Evolutionary conservation across 2,888 invertebrate genomes (phyloP), one percentile per base, ranked within the genome.

Genomic region (Drosophila lutescens): DNA sequence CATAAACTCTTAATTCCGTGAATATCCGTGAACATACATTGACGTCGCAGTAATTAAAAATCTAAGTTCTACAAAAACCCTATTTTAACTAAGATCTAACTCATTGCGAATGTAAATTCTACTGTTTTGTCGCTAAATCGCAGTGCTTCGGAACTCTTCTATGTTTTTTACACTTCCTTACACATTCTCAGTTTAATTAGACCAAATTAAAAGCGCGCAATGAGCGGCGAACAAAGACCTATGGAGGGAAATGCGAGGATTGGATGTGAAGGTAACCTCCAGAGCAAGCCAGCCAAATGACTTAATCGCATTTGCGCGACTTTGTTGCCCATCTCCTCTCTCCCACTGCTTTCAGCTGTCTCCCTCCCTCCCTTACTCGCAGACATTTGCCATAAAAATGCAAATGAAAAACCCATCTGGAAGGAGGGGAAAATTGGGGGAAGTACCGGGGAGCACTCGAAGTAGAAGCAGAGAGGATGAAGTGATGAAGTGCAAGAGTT

Each of bases 401-500:
- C 84, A 88, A 88, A 86, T 86, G 88, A 79, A 87, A 86, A 59
- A 41, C 54, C 30, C 69, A 73, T 59, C 57, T 58, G 51, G 46
- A 26, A 46, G 43, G 13, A 15, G 41, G 36, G 46, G 46, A 34
- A 47, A 46, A 54, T 26, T 2, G 26, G 26, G 26, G 26, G 26
- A 26, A 26, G 26, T 26, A 26, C 15, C 30, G 38, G 23, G 15
- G 20, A 32, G 41, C 15, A 3, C 4, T 12, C 5, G 15, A 26
- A 3, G 30, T 1, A 4, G n/a, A 5, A 47, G 47, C 15, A 20
- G 23, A 20, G 49, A 15, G 9, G 40, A 46, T 20, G 50, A 34
- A 65, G 46, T 82, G 86, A 87, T 78, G 88, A 80, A 86, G 78
- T 83, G 86, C 83, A 86, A 77, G 82, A 87, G 87, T 83, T 83